Evolutionary conservation across 2,888 invertebrate genomes (phyloP).

Genomic region (Sinotaia quadrata): DNA sequence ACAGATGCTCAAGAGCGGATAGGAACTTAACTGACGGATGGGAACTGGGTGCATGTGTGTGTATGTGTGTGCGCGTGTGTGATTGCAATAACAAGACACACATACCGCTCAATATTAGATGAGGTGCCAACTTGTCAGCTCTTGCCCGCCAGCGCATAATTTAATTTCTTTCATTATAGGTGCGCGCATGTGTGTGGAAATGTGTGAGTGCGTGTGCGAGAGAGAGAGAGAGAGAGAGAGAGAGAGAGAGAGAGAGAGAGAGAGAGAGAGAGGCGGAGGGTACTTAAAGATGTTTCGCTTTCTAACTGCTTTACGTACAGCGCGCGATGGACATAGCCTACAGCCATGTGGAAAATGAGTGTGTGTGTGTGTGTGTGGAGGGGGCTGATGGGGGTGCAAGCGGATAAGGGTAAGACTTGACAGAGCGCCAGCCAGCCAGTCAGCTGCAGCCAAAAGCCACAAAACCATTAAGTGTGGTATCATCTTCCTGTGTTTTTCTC

Average conservation of each 20-base stretch:
- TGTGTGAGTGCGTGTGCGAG: not conserved
- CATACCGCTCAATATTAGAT: slow-evolving; percentile 9
- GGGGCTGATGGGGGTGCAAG: not conserved
- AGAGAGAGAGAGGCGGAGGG: not conserved
- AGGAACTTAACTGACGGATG: no score
- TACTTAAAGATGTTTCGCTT: no score
- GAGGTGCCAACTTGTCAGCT: slow-evolving; percentile 23
- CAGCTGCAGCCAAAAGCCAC: not conserved
- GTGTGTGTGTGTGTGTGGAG: not conserved
- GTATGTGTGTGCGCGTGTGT: no score
- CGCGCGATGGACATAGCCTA: not conserved
- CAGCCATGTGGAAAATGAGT: not conserved
- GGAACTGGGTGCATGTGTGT: no score
- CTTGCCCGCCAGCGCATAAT: slow-evolving; percentile 30
- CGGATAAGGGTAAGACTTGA: no score
- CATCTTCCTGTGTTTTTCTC: slow-evolving; percentile 5
- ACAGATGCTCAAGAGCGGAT: no score
- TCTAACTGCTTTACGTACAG: not conserved
- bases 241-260: not conserved
- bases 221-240: no score
- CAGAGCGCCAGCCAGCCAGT: slow-evolving; percentile 1
- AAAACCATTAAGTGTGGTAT: not conserved
- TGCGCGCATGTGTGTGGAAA: not conserved
- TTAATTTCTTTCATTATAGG: slow-evolving; percentile 39
- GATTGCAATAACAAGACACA: no score